Percentiles rank a stretch among this genome's conserved stretches.
phyloP scores from a whole-genome alignment of 2,113 vertebrate species.

The Grantiella picta region DNA sequence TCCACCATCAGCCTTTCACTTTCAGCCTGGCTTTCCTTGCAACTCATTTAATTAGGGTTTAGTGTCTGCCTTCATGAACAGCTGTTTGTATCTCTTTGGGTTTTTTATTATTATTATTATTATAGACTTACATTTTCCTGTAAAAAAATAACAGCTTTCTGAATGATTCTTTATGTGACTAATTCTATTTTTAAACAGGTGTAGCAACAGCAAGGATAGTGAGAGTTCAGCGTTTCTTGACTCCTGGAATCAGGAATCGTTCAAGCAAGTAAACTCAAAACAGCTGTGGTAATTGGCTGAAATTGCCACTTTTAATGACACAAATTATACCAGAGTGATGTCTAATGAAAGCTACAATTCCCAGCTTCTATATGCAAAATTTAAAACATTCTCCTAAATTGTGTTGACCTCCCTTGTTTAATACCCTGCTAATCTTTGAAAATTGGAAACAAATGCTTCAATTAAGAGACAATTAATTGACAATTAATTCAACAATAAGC shows the following conservation, averaged over 20 bases:
- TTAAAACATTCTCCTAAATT: conserved; percentile 56
- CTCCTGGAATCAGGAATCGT: conserved; percentile 22
- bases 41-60: background rate
- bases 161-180: background rate
- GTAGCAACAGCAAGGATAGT: background rate
- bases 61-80: background rate
- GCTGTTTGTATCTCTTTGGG: accelerated
- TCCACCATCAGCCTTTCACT: background rate
- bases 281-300: conserved; percentile 65
- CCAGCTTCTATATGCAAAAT: conserved; percentile 53
- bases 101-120: background rate
- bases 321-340: conserved; percentile 63
- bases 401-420: conserved; percentile 61
- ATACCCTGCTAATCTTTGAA: conserved; percentile 62
- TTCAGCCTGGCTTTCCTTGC: background rate
- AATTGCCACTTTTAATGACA: conserved; percentile 70
- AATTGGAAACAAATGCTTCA: conserved; percentile 61
- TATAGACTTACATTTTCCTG: background rate
- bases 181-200: background rate
- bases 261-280: conserved; percentile 62
- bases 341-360: conserved; percentile 69
- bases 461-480: conserved; percentile 70
- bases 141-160: background rate
- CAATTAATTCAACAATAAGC: conserved; percentile 70
- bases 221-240: background rate